Evolutionary conservation across 2,888 invertebrate species (phyloP), one percentile per base, ranked within the genome.

Genomic region (Andricus quercusramuli): DNA sequence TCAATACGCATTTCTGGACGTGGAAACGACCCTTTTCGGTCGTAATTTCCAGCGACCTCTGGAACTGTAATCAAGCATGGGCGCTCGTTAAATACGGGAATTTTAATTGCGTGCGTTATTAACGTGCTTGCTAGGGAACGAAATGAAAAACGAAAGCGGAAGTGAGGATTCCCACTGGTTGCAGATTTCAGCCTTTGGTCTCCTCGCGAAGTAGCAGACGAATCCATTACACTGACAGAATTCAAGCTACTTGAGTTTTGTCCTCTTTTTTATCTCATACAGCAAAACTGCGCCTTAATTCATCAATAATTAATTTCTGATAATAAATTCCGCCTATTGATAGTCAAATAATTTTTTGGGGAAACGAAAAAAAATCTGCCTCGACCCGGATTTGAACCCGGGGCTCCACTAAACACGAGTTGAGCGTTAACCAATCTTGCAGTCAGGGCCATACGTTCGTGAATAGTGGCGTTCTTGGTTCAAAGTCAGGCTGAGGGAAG

Each of bases 101-200:
- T 88, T 88, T 87, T 88, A 86, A 88, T 88, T 85, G 83, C 85
- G 37, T 62, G 79, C 81, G 85, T 86, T 88, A 88, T 85, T 86
- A 88, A 87, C 83, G 85, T 80, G 82, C 70, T 80, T 78, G 79
- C 68, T 77, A 47, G 78, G 68, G 79, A 79, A 76, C 80, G 80
- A 83, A 82, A 84, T 80, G 78, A 78, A 77, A 80, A 83, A 81
- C 77, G 80, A 80, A 83, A 56, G 77, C 66, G 79, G 79, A 80
- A 83, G 80, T 68, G 68, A 78, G 76, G 77, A 83, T 83, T 82
- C 82, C 56, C 51, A n/a, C 51, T 25, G 56, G 74, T 74, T 74
- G 74, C 74, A 74, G 74, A 74, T 56, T 74, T 51, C 29, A 51
- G 70, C 20, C 47, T 74, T 74, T 74, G 74, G 74, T 74, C 56